Conservation (phyloP, 2,888 invertebrate species). For the Byasa hedistus region DNA sequence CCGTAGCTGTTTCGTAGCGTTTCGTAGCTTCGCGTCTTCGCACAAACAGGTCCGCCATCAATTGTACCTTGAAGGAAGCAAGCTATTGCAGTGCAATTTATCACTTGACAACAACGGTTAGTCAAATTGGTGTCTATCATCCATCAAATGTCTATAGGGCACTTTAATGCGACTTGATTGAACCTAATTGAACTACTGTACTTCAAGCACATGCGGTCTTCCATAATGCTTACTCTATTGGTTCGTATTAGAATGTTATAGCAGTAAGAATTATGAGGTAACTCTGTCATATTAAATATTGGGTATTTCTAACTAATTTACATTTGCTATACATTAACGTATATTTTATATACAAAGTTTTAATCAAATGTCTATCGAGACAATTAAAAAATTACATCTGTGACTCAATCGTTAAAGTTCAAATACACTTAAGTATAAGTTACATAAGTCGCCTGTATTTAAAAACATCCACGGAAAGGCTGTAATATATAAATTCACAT, state of each 20-base stretch:
- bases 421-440: no score
- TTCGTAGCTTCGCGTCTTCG: slow-evolving; percentile 12
- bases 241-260: slow-evolving; percentile 1
- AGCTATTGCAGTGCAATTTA: slow-evolving; percentile 26
- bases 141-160: slow-evolving; percentile 24
- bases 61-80: slow-evolving; percentile 28
- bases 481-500: no score
- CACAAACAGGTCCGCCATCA: slow-evolving; percentile 19
- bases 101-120: slow-evolving; percentile 27
- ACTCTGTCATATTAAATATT: no score
- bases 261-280: no score
- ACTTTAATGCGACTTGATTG: slow-evolving; percentile 24
- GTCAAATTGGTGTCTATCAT: slow-evolving; percentile 28
- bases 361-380: no score
- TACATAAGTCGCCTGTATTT: no score
- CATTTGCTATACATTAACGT: no score
- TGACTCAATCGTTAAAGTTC: no score
- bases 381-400: no score
- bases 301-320: no score
- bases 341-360: no score
- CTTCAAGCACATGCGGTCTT: slow-evolving; percentile 9
- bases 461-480: no score
- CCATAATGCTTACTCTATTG: slow-evolving; percentile 12
- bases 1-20: slow-evolving; percentile 17
- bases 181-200: slow-evolving; percentile 23